Conservation (phyloP, 2,113 vertebrate species). For the Cephalopterus ornatus region DNA sequence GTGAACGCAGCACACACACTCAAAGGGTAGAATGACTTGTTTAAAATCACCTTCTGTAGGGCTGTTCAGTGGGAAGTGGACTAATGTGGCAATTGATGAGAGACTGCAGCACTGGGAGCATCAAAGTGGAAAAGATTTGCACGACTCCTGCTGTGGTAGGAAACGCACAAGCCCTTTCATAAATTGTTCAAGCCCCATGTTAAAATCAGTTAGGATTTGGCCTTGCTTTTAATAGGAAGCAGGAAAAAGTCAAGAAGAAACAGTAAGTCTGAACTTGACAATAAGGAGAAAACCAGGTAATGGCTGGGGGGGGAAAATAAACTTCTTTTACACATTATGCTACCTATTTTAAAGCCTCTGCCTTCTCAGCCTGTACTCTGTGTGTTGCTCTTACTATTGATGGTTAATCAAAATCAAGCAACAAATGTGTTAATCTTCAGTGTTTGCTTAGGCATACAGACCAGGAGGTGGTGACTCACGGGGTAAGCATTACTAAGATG, state of each 20-base stretch:
- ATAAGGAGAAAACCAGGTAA: background rate
- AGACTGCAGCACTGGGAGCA: background rate
- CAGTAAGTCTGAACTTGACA: background rate
- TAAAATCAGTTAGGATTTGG: background rate
- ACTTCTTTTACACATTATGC: background rate
- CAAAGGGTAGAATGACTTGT: background rate
- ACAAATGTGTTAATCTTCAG: background rate
- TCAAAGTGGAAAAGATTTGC: constrained; percentile 37
- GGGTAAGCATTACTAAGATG: background rate
- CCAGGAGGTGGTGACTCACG: background rate
- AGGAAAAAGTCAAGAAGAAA: background rate
- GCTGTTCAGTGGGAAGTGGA: background rate
- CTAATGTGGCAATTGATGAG: background rate
- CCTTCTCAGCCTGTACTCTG: background rate
- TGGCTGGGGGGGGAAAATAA: fast-evolving
- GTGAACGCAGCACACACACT: background rate
- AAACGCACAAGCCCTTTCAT: background rate
- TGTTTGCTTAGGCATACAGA: background rate
- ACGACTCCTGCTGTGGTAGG: background rate
- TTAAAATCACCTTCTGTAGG: background rate
- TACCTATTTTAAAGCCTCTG: background rate
- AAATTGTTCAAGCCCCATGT: background rate
- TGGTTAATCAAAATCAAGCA: constrained; percentile 7
- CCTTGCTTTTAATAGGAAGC: background rate
- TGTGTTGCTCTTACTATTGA: background rate